phyloP scores from a whole-genome alignment of 2,888 invertebrate species.

The Pristionchus entomophagus region DNA sequence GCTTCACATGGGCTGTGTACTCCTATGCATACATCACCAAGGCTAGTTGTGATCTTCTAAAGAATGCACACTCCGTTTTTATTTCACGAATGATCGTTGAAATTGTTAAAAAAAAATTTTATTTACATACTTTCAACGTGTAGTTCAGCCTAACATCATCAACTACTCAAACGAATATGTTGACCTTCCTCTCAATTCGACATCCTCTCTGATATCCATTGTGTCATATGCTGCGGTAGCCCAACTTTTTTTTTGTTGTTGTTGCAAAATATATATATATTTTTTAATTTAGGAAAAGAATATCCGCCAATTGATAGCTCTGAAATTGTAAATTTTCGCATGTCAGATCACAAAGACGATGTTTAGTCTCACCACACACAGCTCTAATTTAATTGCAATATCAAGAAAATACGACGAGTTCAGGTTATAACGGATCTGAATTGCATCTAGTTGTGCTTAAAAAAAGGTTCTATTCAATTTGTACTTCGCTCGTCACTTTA shows the following conservation, averaged over 20 bases:
- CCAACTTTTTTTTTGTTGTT: neutral
- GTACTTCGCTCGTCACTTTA: neutral
- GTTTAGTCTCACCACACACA: no score
- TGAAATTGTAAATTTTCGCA: neutral
- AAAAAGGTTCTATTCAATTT: neutral
- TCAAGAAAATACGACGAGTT: no score
- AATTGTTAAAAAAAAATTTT: neutral
- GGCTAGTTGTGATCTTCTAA: no score
- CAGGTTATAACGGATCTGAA: no score
- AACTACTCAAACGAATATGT: constrained; percentile 61
- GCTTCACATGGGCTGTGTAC: neutral
- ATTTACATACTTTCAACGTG: no score
- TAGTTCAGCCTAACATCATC: constrained; percentile 39
- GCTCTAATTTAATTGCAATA: neutral
- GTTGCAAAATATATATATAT: neutral
- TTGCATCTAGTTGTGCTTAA: neutral
- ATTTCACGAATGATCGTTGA: no score
- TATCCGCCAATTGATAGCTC: neutral
- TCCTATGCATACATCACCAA: neutral
- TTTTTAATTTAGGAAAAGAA: neutral
- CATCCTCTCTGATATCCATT: constrained; percentile 53
- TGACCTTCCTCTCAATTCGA: constrained; percentile 57
- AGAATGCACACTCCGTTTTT: no score
- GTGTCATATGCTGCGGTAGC: constrained; percentile 55
- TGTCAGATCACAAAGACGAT: no score